phyloP scores from a whole-genome alignment of 2,113 vertebrate species.

The Ginglymostoma cirratum region DNA sequence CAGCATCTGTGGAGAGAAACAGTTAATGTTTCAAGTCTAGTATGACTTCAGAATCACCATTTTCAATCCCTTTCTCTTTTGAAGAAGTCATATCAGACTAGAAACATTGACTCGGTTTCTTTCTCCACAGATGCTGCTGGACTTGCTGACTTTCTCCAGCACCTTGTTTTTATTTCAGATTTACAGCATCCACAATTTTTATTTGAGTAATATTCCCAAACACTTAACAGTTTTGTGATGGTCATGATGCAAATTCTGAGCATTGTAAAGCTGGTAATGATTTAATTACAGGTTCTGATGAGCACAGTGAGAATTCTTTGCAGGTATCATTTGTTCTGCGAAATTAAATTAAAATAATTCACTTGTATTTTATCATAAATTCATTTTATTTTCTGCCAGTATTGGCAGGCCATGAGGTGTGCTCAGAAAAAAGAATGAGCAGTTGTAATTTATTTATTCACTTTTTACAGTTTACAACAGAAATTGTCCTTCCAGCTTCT shows the following conservation, averaged over 20 bases:
- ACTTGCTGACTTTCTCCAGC: no score
- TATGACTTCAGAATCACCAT: no score
- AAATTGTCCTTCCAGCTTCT: not conserved
- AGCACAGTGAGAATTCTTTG: not conserved
- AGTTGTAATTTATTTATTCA: not conserved
- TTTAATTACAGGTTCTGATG: not conserved
- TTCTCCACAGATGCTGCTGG: no score
- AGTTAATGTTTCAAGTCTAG: no score
- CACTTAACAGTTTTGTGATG: not conserved
- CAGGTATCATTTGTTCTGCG: not conserved
- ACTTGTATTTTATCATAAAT: not conserved
- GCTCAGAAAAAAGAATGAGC: not conserved
- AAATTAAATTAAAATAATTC: not conserved
- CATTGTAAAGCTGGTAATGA: not conserved
- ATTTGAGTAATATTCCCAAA: not conserved
- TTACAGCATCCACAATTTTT: not conserved
- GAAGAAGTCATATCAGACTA: no score
- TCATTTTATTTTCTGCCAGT: not conserved
- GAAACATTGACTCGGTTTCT: no score
- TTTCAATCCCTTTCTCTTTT: no score
- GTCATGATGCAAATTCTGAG: not conserved
- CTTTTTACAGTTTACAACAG: not conserved
- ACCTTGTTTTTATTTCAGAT: no score
- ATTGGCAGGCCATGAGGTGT: not conserved
- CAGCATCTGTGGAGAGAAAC: no score